These are phyloP conservation scores for Cheirogaleus medius DNA, from an alignment of 2,113 vertebrate genomes.

Conservation along the genomic window DNA sequence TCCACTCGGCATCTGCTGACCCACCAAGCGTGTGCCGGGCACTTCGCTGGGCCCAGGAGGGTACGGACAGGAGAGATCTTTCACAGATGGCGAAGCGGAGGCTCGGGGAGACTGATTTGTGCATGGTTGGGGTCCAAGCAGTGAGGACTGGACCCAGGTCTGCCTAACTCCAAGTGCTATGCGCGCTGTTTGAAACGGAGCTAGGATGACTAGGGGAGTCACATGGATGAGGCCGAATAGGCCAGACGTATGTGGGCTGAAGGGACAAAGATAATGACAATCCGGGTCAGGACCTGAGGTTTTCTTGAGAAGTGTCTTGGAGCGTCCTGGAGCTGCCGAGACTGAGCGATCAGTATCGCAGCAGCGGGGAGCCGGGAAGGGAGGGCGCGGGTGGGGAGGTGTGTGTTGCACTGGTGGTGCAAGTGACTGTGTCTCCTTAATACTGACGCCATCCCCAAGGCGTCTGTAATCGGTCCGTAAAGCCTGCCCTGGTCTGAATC, in stretches of 20 bases:
- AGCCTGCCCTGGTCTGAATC: not conserved
- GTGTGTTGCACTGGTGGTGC: not conserved
- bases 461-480: not conserved
- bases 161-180: not conserved
- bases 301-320: not conserved
- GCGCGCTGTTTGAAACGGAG: rapidly evolving
- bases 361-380: rapidly evolving
- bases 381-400: not conserved
- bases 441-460: not conserved
- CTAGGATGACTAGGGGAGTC: rapidly evolving
- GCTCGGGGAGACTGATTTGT: not conserved
- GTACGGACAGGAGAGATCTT: not conserved
- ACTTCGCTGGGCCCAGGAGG: not conserved
- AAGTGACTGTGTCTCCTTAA: not conserved
- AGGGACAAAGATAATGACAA: not conserved
- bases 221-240: not conserved
- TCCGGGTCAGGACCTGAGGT: not conserved
- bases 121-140: not conserved
- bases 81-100: not conserved
- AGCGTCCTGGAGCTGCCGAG: not conserved
- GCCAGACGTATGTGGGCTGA: rapidly evolving
- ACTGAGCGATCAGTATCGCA: rapidly evolving
- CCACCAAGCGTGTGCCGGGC: too few relatives aligned
- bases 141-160: not conserved
- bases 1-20: rapidly evolving